Base-by-base conservation (phyloP, 2,113 vertebrate species). In the Rhadina sibilatrix region DNA sequence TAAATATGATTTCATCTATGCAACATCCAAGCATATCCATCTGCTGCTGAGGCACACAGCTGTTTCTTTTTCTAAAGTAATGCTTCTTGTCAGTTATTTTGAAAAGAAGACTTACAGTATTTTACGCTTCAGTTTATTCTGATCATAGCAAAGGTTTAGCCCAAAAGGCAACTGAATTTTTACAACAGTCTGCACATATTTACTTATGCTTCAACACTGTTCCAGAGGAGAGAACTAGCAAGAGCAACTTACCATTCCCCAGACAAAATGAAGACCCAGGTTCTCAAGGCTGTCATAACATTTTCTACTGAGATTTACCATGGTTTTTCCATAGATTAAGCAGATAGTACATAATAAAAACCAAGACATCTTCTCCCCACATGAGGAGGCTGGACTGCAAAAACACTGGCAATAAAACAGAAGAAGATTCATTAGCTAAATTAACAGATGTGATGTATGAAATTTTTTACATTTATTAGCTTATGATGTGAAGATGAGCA, bases 1-100 rank as follows among this genome's bases (percentile, higher is more conserved):
- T 94, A 97, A 97, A 97, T 90, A 60, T 83, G 86, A 95, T 97
- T 97, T 97, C 91, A 96, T 87, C 85, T 83, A 56, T 60, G 54
- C 30, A 79, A 71, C 56, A 83, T 85, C 96, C 90, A 91, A 61
- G 49, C 91, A 87, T 64, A 83, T 65, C 77, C 94, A 94, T 91
- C 87, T 96, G 87, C 79, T 92, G 63, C 24, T 49, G 79, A 92
- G 74, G 38, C 79, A 76, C 86, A 88, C 91, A 97, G 93, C 87
- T 97, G 91, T 96, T 97, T 95, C 64, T 33, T 75, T 93, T 95
- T 93, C 92, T 76, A 83, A 38, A 42, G 11, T 82, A 89, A 87
- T 52, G 53, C 60, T 93, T 95, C 79, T 94, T 95, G 70, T 79
- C 87, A 83, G 46, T 94, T 91, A 65, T 87, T 91, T 95, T 64